Evolutionary conservation across 2,888 invertebrate genomes (phyloP).

Genomic region (Psylliodes chrysocephalus): DNA sequence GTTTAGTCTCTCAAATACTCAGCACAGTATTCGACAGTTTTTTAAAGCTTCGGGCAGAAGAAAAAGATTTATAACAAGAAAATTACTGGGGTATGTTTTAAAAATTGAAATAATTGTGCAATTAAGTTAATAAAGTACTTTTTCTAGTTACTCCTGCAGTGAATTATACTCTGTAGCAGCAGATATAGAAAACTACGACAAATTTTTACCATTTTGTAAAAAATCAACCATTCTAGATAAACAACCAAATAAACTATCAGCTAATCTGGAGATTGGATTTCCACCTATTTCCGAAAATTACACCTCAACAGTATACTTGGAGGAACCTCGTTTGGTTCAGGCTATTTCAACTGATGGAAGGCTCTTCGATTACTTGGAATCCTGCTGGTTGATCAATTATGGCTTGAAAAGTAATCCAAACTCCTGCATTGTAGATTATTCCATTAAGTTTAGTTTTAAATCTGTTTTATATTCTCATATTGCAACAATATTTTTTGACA

Average conservation of each 20-base stretch:
- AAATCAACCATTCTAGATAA: slow-evolving; percentile 76
- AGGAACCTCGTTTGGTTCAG: slow-evolving; percentile 79
- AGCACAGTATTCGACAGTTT: no score
- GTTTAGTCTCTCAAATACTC: no score
- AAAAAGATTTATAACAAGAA: slow-evolving; percentile 52
- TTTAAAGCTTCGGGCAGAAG: slow-evolving; percentile 41
- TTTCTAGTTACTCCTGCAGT: slow-evolving; percentile 82
- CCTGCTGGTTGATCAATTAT: slow-evolving; percentile 92
- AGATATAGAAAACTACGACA: slow-evolving; percentile 85
- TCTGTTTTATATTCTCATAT: slow-evolving; percentile 89
- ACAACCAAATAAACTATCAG: slow-evolving; percentile 71
- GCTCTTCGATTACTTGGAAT: slow-evolving; percentile 88
- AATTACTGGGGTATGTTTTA: slow-evolving; percentile 52
- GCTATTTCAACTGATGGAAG: slow-evolving; percentile 91
- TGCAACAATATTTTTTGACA: slow-evolving; percentile 93
- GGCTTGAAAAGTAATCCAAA: slow-evolving; percentile 83
- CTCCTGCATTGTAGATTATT: slow-evolving; percentile 88
- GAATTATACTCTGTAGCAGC: slow-evolving; percentile 94
- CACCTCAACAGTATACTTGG: slow-evolving; percentile 82
- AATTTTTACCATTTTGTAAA: slow-evolving; percentile 95
- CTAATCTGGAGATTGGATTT: slow-evolving; percentile 85
- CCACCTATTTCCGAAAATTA: slow-evolving; percentile 90
- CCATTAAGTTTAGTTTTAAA: slow-evolving; percentile 90
- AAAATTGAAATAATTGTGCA: not conserved
- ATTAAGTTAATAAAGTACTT: not conserved